Evolutionary conservation across 2,113 vertebrate genomes (phyloP), one percentile per base, ranked within the genome.

Genomic region (Cyanoramphus novaezelandiae): DNA sequence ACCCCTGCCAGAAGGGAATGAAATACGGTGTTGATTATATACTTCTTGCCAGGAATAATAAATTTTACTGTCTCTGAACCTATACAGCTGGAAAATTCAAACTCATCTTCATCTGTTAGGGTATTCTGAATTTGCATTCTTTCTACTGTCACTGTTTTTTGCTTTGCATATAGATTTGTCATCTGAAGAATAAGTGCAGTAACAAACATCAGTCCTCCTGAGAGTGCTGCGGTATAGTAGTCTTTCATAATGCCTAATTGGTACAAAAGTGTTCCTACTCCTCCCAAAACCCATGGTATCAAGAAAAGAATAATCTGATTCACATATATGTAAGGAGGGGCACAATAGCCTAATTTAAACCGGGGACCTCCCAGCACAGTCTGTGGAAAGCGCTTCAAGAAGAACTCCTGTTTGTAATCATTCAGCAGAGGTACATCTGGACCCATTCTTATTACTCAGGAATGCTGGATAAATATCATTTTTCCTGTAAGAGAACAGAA

Each of bases 331-430:
- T 99, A 99, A 10, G 98, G 98, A 86, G 99, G 99, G 52, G 99
- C 99, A 72, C 99, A 98, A 91, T 99, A 99, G 96, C 99, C 99
- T 96, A 99, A 97, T 97, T 98, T 99, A 96, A 99, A 98, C 49
- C 98, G 98, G 49, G 98, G 98, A 55, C 99, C 99, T 94, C 99
- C 99, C 95, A 99, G 98, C 90, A 99, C 55, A 8, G 99, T 99
- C 97, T 99, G 99, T 47, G 99, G 99, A 97, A 99, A 99, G 68
- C 99, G 99, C 98, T 99, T 99, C 98, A 99, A 98, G 97, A 99
- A 99, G 98, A 99, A 99, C 97, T 99, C 99, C 98, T 99, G 99
- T 69, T 99, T 99, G 98, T 99, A 99, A 91, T 99, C 98, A 79
- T 99, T 99, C 96, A 99, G 99, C 96, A 99, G 98, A 96, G 99